Base-by-base conservation (phyloP, 2,888 invertebrate species). In the Plebejus anna region DNA sequence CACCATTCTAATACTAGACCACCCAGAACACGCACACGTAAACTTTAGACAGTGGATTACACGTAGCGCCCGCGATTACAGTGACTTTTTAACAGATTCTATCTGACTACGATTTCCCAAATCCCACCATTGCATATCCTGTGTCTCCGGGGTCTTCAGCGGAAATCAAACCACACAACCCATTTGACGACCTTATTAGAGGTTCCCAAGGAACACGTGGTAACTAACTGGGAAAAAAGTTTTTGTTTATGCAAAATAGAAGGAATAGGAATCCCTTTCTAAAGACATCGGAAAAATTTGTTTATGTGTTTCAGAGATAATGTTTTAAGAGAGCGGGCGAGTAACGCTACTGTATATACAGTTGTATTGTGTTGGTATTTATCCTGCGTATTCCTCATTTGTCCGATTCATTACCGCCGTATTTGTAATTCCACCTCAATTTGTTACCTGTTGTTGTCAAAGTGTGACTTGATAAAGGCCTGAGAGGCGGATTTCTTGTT, bases 321-420 rank as follows among this genome's bases (percentile, higher is more conserved):
- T 47, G 2, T 42, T 42, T 7, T 11, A 11, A 47, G 47, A 11
- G 9, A 2, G 9, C 2, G 47, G 47, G 7, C 11, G 16, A 55
- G 2, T 55, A 4, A 55, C 16, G 3, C 55, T 55, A 55, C 55
- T 55, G 55, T 55, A 13, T 55, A 0, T 13, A 55, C 32, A 32
- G 16, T 55, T 55, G 55, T 55, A 55, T 6, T 66, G 36, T 66
- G 13, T 5, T 22, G 22, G 22, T 22, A 32, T 22, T 32, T 66
- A 32, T 22, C 66, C 16, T 55, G 51, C 73, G 55, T 72, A 51
- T 73, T 51, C 51, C 32, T 73, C 55, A 73, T 73, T 73, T 73
- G 73, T 73, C 73, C 51, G 32, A 55, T 55, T 73, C 73, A 32
- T 73, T 73, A 73, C 11, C 47, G 72, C 47, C 16, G 73, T 73